phyloP scores from a whole-genome alignment of 2,113 vertebrate species.

The Manacus vitellinus region DNA sequence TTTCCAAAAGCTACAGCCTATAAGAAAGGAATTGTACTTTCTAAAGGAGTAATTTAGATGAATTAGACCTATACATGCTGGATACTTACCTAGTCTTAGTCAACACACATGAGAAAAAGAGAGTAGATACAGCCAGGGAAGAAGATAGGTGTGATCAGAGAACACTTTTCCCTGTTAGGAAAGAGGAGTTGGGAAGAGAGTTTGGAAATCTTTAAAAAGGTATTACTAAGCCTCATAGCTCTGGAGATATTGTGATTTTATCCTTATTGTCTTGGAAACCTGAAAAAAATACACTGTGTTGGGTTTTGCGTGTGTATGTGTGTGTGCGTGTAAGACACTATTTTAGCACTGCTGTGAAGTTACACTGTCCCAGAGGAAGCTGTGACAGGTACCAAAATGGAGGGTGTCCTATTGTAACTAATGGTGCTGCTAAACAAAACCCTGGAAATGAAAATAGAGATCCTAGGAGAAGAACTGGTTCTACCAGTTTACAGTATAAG shows the following conservation, averaged over 20 bases:
- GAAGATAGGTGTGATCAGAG: not conserved
- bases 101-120: not conserved
- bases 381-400: not conserved
- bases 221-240: not conserved
- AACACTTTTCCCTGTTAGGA: not conserved
- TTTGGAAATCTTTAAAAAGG: not conserved
- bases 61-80: not conserved
- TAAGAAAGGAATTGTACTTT: not conserved
- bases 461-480: not conserved
- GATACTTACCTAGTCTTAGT: not conserved
- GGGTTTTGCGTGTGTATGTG: not conserved
- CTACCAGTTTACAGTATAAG: not conserved
- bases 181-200: not conserved
- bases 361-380: not conserved
- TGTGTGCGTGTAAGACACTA: not conserved
- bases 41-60: not conserved
- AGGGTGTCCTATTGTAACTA: accelerated
- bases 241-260: not conserved
- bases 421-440: not conserved
- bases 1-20: not conserved
- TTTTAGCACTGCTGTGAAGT: not conserved
- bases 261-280: not conserved
- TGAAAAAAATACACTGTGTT: not conserved
- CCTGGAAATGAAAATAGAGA: not conserved
- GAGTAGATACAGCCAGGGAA: not conserved